Conservation (phyloP, 2,797 vertebrate genomes). For the Paedocypris micromegethes region DNA sequence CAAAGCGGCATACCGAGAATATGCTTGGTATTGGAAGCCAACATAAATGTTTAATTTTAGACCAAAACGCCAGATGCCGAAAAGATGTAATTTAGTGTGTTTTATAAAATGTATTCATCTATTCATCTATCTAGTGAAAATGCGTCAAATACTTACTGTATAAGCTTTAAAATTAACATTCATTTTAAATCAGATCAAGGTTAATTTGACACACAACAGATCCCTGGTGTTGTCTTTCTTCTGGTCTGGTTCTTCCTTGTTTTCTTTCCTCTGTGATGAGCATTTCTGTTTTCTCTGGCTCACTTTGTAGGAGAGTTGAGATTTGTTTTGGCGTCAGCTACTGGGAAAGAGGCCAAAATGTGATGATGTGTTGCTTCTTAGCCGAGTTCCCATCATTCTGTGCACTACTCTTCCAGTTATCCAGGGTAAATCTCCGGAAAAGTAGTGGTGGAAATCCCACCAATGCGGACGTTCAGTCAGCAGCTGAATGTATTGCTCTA, state of each 20-base stretch:
- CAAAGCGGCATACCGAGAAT: conserved; percentile 18
- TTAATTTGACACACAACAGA: too few species aligned
- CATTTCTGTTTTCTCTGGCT: background rate
- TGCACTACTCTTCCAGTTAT: conserved; percentile 2
- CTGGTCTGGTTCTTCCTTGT: too few species aligned
- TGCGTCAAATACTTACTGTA: too few species aligned
- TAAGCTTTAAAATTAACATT: too few species aligned
- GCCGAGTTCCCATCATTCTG: conserved; percentile 12
- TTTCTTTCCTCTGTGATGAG: too few species aligned
- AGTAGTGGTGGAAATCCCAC: conserved; percentile 3
- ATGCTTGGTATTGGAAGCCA: background rate
- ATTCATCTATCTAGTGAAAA: too few species aligned
- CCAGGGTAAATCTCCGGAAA: conserved; percentile 10
- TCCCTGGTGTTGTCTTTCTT: too few species aligned
- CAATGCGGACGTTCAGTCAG: background rate
- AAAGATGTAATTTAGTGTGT: background rate
- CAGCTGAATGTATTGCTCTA: background rate
- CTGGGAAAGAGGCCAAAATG: conserved; percentile 18
- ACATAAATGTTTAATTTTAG: background rate
- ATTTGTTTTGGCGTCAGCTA: background rate
- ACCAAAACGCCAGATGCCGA: background rate
- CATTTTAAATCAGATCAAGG: too few species aligned
- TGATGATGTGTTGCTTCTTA: background rate
- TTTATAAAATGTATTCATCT: too few species aligned
- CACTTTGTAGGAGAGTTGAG: background rate